Percentiles rank a stretch among this genome's conserved stretches.
Evolutionary conservation across 2,797 vertebrate species (phyloP).

Genomic region (Tokudaia tokunoshimensis): DNA sequence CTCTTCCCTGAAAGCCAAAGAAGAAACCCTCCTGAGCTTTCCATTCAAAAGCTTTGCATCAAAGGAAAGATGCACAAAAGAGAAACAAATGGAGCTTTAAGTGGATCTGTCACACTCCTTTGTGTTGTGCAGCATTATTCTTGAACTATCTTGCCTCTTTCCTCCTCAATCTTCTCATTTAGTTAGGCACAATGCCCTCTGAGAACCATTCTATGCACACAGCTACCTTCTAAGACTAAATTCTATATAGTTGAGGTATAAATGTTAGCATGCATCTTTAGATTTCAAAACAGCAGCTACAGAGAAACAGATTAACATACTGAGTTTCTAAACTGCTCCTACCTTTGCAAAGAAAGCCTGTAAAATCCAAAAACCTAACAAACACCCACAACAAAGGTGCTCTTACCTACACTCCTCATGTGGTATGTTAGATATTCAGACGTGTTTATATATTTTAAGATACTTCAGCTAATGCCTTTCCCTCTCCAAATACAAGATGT

Average conservation of each 20-base stretch:
- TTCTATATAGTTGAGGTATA: neutral
- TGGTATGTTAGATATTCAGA: neutral
- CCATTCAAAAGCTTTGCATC: neutral
- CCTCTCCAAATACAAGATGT: no score
- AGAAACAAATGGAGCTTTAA: neutral
- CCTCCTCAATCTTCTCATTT: neutral
- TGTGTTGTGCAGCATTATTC: neutral
- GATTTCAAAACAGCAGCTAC: neutral
- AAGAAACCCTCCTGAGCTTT: slow-evolving; percentile 10
- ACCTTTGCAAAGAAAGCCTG: neutral
- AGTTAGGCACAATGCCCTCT: neutral
- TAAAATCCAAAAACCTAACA: neutral
- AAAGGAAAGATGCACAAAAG: neutral
- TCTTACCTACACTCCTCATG: neutral
- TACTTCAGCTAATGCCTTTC: neutral
- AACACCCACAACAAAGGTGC: neutral
- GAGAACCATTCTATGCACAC: neutral
- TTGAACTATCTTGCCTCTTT: neutral
- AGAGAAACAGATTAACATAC: neutral
- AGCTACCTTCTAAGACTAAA: neutral
- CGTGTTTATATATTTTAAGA: neutral
- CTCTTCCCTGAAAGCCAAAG: neutral
- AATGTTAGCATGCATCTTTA: neutral
- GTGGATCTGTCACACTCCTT: slow-evolving; percentile 1
- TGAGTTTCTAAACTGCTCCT: neutral